A percentile compares a stretch with the other conserved stretches of the same genome.
phyloP scores from a whole-genome alignment of 2,797 vertebrate genomes.

The Malacoctenus gilli region DNA sequence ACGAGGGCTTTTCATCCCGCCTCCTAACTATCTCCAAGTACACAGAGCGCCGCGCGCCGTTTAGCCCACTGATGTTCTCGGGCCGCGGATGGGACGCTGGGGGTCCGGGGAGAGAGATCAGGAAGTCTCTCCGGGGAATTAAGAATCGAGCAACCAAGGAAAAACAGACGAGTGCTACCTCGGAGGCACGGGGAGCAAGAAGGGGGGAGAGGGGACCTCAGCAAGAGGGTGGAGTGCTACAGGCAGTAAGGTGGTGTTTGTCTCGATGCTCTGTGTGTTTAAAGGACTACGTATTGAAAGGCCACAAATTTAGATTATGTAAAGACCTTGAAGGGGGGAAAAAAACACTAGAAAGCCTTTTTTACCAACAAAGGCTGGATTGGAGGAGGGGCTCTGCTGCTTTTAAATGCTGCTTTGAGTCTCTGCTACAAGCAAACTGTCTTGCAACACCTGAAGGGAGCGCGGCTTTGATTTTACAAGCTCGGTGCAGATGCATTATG shows the following conservation, averaged over 20 bases:
- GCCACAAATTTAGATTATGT: conserved; percentile 15
- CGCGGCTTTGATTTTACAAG: no score
- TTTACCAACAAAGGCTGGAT: no score
- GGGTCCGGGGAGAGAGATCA: conserved; percentile 47
- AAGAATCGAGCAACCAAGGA: conserved; percentile 45
- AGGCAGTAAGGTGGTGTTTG: neutral
- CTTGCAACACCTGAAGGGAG: no score
- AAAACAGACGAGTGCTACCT: conserved; percentile 31
- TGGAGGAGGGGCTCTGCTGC: no score
- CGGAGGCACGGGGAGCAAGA: conserved; percentile 13
- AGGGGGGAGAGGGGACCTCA: neutral
- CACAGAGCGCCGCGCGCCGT: conserved; percentile 32
- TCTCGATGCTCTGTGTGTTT: conserved; percentile 6
- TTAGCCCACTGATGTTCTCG: conserved; percentile 61
- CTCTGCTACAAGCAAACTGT: no score
- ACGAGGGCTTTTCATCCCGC: conserved; percentile 59
- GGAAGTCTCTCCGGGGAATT: conserved; percentile 24
- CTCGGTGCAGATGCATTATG: no score
- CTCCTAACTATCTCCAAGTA: conserved; percentile 49
- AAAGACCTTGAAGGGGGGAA: conserved; percentile 14
- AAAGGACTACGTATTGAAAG: conserved; percentile 6
- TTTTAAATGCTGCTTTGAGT: no score
- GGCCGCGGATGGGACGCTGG: conserved; percentile 39
- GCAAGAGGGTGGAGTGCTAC: neutral
- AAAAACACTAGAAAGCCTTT: neutral